A percentile compares a stretch with the other conserved stretches of the same genome.
Conservation (phyloP, 2,797 vertebrate genomes). For the Chaunax sp. region DNA sequence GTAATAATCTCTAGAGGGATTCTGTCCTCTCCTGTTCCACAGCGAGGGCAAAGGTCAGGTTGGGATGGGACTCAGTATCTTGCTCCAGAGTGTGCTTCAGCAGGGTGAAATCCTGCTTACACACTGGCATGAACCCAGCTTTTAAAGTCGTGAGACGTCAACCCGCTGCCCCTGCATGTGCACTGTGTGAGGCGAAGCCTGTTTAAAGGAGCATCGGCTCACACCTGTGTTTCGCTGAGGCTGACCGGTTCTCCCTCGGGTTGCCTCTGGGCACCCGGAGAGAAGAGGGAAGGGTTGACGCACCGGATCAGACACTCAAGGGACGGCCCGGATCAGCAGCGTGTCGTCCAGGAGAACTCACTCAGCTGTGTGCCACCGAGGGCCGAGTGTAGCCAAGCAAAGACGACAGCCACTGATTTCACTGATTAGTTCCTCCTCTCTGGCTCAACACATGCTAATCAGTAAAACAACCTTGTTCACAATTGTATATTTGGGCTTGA, state of each 20-base stretch:
- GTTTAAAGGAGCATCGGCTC: slow-evolving; percentile 49
- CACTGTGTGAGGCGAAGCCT: slow-evolving; percentile 34
- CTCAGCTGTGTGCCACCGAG: slow-evolving; percentile 50
- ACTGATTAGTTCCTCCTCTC: slow-evolving; percentile 66
- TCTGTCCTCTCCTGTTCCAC: not conserved
- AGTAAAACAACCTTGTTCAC: slow-evolving; percentile 63
- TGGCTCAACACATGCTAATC: slow-evolving; percentile 59
- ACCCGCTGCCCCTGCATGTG: slow-evolving; percentile 22
- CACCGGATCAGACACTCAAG: slow-evolving; percentile 53
- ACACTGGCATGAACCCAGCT: slow-evolving; percentile 29
- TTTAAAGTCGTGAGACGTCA: slow-evolving; percentile 20
- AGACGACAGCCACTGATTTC: slow-evolving; percentile 67
- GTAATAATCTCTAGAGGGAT: not conserved
- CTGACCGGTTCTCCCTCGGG: slow-evolving; percentile 49
- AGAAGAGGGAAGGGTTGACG: slow-evolving; percentile 20
- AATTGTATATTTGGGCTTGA: slow-evolving; percentile 37
- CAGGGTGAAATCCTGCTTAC: slow-evolving; percentile 29
- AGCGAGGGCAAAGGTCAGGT: slow-evolving; percentile 34
- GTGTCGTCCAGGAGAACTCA: slow-evolving; percentile 30
- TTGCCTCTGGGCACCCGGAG: slow-evolving; percentile 37
- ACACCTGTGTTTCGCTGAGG: slow-evolving; percentile 42
- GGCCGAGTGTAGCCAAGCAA: slow-evolving; percentile 63
- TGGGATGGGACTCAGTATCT: not conserved
- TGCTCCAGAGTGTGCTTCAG: slow-evolving; percentile 1
- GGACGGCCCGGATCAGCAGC: slow-evolving; percentile 53